Evolutionary conservation across 2,113 vertebrate genomes (phyloP).

Genomic region (Poecilia latipinna): DNA sequence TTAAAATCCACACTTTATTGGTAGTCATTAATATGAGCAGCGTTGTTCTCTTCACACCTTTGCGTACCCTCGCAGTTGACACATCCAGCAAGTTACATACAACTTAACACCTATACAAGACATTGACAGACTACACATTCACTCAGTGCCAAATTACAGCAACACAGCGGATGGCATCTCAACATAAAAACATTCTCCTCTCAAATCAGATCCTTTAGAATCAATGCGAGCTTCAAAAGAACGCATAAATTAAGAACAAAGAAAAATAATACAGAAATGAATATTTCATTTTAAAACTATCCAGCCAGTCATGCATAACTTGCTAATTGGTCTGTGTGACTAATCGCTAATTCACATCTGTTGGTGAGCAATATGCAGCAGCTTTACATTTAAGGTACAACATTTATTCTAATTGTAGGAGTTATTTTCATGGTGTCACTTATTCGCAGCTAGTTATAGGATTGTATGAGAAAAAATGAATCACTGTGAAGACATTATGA

Average conservation of each 20-base stretch:
- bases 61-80: no score
- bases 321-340: neutral
- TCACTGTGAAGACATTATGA: constrained; percentile 41
- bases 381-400: neutral
- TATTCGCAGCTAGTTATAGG: constrained; percentile 17
- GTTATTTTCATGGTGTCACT: constrained; percentile 9
- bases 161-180: neutral
- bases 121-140: neutral
- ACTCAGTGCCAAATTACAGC: neutral
- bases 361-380: neutral
- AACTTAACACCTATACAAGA: neutral
- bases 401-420: constrained; percentile 4
- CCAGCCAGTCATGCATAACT: neutral
- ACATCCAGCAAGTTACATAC: no score
- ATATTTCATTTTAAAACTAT: neutral
- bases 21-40: no score
- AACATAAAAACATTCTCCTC: neutral
- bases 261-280: neutral
- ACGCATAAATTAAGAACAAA: neutral
- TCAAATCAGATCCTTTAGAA: neutral
- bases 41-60: no score
- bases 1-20: no score
- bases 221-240: neutral
- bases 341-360: neutral
- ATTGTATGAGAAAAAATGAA: constrained; percentile 35